Base-by-base conservation (phyloP, 2,888 invertebrate genomes). In the Hypsopygia costalis region DNA sequence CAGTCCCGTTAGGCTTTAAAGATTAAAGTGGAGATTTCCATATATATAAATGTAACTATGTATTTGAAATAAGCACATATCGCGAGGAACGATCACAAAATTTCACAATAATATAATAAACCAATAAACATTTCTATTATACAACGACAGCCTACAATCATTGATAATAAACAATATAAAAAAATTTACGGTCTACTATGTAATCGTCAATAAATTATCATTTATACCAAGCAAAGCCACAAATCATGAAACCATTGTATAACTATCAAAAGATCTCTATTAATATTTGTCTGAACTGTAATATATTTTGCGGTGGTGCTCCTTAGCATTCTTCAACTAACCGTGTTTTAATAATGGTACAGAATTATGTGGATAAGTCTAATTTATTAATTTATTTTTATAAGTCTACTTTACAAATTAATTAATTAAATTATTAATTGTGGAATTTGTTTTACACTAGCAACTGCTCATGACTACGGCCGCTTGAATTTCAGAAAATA, bases 201-300 rank as follows among this genome's bases (percentile, higher is more conserved):
- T 16, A 51, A 49, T 43, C 21, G 21, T 11, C 25, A 25, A 46
- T 46, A 40, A 29, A 49, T 48, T 47, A 49, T 41, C 35, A 20
- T 33, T 40, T 40, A 31, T 11, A 27, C 16, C 22, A 34, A 32
- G 31, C 2, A 5, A 31, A 25, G 25, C 31, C 49, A 52, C 48
- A 50, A 27, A 32, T 41, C 44, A 11, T 28, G 34, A 20, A 33
- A 22, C 34, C 46, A 49, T 55, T 54, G 44, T 55, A 36, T 44
- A 36, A 12, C 41, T 66, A 58, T 58, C 59, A 50, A 54, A 49
- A 63, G 55, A 65, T 61, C 61, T 55, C 61, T 53, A 69, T 67
- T 69, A 64, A 66, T 67, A 65, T 51, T 60, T 58, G 58, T 67
- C 61, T 37, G 47, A 29, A 47, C 43, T 51, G 54, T 48, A 62